A percentile compares a stretch with the other conserved stretches of the same genome.
These are phyloP conservation scores for Notolabrus celidotus DNA, from an alignment of 2,797 vertebrate species.

Conservation along the genomic window DNA sequence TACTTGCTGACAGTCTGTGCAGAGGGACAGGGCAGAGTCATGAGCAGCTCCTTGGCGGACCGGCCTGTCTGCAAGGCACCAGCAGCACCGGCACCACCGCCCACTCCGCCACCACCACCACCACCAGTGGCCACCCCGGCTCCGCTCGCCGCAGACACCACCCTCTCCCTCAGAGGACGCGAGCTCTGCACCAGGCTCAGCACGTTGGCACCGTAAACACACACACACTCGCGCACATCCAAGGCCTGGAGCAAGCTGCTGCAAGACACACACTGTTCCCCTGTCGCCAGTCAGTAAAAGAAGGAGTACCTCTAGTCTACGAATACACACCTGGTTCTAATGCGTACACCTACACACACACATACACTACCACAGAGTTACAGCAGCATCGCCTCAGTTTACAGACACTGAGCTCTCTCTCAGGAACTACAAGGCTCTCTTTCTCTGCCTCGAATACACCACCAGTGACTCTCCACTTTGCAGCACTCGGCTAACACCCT, in stretches of 20 bases:
- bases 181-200: constrained; percentile 88
- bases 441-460: constrained; percentile 62
- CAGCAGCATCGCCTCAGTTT: constrained; percentile 49
- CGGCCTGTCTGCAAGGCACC: constrained; percentile 71
- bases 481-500: constrained; percentile 60
- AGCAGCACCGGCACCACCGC: constrained; percentile 30
- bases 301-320: constrained; percentile 47
- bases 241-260: constrained; percentile 82
- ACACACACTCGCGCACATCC: constrained; percentile 82
- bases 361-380: constrained; percentile 44
- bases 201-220: constrained; percentile 84
- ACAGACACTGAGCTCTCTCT: constrained; percentile 54
- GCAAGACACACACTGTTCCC: constrained; percentile 83
- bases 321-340: constrained; percentile 38
- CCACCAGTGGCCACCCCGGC: constrained; percentile 45
- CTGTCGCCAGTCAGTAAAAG: constrained; percentile 65
- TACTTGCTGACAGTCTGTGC: constrained; percentile 95
- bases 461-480: constrained; percentile 59
- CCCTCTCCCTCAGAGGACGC: constrained; percentile 79
- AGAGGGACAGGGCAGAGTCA: constrained; percentile 85
- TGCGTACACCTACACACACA: constrained; percentile 26
- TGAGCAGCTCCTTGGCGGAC: constrained; percentile 80
- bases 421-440: constrained; percentile 55
- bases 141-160: constrained; percentile 71
- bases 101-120: constrained; percentile 19